phyloP scores from a whole-genome alignment of 2,113 vertebrate genomes.

The Cebidichthys violaceus region DNA sequence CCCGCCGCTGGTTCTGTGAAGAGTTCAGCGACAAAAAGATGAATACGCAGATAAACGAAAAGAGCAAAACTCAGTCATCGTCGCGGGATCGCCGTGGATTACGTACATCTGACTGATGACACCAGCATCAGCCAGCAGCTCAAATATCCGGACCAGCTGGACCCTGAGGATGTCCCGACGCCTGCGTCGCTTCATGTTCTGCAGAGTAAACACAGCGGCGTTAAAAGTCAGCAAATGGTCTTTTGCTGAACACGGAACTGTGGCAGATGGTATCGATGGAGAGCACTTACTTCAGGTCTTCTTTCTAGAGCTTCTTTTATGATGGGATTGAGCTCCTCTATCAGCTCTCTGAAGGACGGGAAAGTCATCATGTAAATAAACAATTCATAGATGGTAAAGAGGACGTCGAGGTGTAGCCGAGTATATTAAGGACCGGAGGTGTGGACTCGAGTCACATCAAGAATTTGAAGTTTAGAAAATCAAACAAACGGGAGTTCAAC shows the following conservation, averaged over 20 bases:
- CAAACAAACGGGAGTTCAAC: too few relatives aligned
- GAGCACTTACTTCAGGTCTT: slow-evolving; percentile 94
- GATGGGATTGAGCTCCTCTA: slow-evolving; percentile 98
- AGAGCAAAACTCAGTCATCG: neutral
- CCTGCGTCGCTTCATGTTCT: slow-evolving; percentile 99
- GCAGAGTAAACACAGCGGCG: slow-evolving; percentile 30
- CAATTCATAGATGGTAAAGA: neutral
- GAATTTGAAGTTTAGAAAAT: too few relatives aligned
- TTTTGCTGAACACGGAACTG: neutral
- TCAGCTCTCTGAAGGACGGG: slow-evolving; percentile 88
- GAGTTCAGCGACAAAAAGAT: neutral
- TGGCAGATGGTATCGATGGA: neutral
- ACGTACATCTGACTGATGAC: slow-evolving; percentile 96
- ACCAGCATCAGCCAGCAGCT: slow-evolving; percentile 97
- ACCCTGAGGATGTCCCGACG: slow-evolving; percentile 98
- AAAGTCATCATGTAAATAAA: neutral
- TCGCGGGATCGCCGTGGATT: neutral
- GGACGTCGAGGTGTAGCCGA: neutral
- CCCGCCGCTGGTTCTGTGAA: slow-evolving; percentile 92
- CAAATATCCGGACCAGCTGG: slow-evolving; percentile 99
- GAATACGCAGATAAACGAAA: neutral
- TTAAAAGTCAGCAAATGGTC: neutral
- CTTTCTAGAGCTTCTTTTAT: slow-evolving; percentile 99
- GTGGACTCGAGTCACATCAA: too few relatives aligned
- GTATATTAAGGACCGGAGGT: neutral